Base-by-base conservation (phyloP, 1,140 invertebrate species). In the Micrasema minimum region DNA sequence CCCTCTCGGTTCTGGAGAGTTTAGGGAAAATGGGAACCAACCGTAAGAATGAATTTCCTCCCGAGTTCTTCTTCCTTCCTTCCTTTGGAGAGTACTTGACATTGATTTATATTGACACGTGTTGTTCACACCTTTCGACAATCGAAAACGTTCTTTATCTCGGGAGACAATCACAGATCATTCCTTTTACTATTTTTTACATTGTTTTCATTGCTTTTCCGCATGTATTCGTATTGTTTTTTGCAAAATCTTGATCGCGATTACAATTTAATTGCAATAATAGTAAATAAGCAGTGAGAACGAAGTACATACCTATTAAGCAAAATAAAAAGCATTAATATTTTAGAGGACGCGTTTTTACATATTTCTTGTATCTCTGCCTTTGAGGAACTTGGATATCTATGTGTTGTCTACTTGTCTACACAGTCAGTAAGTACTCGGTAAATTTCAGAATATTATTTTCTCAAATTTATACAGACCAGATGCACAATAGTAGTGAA, bases 21-120 rank as follows among this genome's bases (percentile, higher is more conserved):
- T 43, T 48, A 70, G 37, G 68, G 64, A 71, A 55, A 66, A 65
- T 66, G 48, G 46, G 53, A 50, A 53, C 69, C 57, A 38, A 48
- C 71, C 37, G 71, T 50, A 53, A 75, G 67, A 74, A 74, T 71
- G 72, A 74, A 74, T 74, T 74, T 74, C 72, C 72, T 74, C 65
- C 46, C 14, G 69, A 55, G 48, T 68, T 61, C 64, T 61, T 66
- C 72, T 72, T 75, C 53, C 69, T 75, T 75, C 69, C 69, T 72
- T 50, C 51, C 66, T 66, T 41, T 11, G 59, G 55, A 16, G 66
- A 59, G 20, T 53, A 12, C 20, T 23, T 20, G 65, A 53, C 66
- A 73, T 55, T 65, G 71, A 72, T 59, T 31, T 31, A 57, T 46
- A 53, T 61, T 66, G 64, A 59, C 62, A 66, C 53, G 53, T 67